phyloP scores from a whole-genome alignment of 2,888 invertebrate genomes.

The Lycia hirtaria region DNA sequence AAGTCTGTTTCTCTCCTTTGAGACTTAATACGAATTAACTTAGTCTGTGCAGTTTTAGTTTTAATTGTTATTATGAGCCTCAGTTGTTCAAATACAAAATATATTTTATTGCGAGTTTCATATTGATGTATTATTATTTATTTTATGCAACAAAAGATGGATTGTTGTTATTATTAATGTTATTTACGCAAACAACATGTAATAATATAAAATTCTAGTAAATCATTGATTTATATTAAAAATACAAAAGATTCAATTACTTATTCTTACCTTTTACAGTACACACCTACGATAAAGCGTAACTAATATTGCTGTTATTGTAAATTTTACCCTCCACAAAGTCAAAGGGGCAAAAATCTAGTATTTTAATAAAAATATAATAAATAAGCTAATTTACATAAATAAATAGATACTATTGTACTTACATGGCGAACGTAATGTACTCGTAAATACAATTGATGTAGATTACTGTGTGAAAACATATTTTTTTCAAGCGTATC shows the following conservation, averaged over 20 bases:
- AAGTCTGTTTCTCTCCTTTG: constrained; percentile 21
- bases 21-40: constrained; percentile 24
- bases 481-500: no score
- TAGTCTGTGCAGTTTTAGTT: constrained; percentile 4
- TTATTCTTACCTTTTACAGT: no score
- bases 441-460: no score
- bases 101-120: no score
- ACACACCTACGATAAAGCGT: no score
- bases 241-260: no score
- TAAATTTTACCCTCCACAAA: no score
- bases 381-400: not conserved
- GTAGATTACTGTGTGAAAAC: no score
- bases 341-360: not conserved
- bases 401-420: no score
- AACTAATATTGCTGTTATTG: not conserved
- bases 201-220: not conserved
- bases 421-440: no score
- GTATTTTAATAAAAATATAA: not conserved
- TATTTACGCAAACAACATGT: not conserved
- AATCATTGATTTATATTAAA: not conserved
- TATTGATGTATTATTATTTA: not conserved
- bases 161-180: not conserved
- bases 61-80: not conserved
- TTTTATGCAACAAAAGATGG: not conserved
- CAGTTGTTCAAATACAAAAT: not conserved